Conservation (phyloP, 1,140 invertebrate genomes). For the Latrodectus geometricus region DNA sequence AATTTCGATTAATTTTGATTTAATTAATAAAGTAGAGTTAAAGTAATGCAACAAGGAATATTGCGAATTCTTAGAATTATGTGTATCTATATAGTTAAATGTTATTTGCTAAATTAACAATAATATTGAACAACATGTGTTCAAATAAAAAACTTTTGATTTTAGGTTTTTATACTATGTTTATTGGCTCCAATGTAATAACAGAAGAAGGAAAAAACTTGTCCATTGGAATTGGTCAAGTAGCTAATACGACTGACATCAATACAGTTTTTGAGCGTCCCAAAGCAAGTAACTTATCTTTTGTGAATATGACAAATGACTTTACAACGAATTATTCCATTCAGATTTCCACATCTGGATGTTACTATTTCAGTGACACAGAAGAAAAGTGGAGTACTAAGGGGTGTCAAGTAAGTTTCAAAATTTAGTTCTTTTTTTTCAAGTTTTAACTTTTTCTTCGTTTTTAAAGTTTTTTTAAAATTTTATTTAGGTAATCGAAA, state of each 20-base stretch:
- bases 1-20: too few relatives aligned
- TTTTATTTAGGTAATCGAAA: slow-evolving; percentile 40
- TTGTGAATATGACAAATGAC: slow-evolving; percentile 48
- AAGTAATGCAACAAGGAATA: too few relatives aligned
- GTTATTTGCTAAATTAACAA: too few relatives aligned
- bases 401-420: slow-evolving; percentile 48
- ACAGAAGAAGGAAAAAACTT: slow-evolving; percentile 40
- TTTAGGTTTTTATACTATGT: slow-evolving; percentile 35
- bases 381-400: slow-evolving; percentile 52
- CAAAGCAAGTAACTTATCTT: slow-evolving; percentile 22
- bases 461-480: background rate
- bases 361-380: slow-evolving; percentile 42
- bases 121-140: too few relatives aligned
- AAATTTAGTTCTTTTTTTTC: background rate
- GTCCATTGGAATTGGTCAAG: slow-evolving; percentile 41
- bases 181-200: slow-evolving; percentile 42
- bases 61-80: too few relatives aligned
- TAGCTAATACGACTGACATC: slow-evolving; percentile 23
- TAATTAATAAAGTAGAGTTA: too few relatives aligned
- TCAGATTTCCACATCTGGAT: slow-evolving; percentile 32
- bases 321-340: slow-evolving; percentile 49
- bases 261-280: slow-evolving; percentile 18
- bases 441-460: background rate
- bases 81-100: too few relatives aligned
- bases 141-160: background rate